phyloP scores from a whole-genome alignment of 2,888 invertebrate species.

The Bembecia ichneumoniformis region DNA sequence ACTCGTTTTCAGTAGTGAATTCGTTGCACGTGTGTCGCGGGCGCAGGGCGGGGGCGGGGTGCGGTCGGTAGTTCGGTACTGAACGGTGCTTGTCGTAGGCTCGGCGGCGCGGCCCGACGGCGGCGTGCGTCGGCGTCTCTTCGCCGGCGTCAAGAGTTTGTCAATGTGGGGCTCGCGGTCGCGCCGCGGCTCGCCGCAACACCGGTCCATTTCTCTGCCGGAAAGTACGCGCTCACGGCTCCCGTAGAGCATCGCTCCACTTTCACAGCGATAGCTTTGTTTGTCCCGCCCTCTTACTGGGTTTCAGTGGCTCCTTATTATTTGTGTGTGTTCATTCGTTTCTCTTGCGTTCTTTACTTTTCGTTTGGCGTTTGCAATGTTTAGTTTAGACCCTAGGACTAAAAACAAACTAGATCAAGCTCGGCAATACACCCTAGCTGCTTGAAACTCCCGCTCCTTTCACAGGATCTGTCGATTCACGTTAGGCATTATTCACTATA shows the following conservation, averaged over 20 bases:
- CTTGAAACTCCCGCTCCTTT: slow-evolving; percentile 44
- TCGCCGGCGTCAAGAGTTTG: slow-evolving; percentile 86
- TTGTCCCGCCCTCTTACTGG: slow-evolving; percentile 56
- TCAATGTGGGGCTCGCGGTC: slow-evolving; percentile 81
- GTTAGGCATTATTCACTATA: background rate
- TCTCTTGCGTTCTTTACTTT: slow-evolving; percentile 35
- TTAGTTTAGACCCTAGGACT: slow-evolving; percentile 53
- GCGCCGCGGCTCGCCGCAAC: slow-evolving; percentile 79
- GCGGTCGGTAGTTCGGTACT: slow-evolving; percentile 28
- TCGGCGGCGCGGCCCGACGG: slow-evolving; percentile 69
- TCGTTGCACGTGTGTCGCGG: slow-evolving; percentile 66
- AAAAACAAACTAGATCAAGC: slow-evolving; percentile 51
- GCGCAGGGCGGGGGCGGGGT: slow-evolving; percentile 44
- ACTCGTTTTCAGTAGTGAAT: slow-evolving; percentile 62
- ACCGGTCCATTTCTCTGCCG: slow-evolving; percentile 88
- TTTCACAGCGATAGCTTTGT: slow-evolving; percentile 56
- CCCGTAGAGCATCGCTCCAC: slow-evolving; percentile 55
- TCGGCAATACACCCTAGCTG: slow-evolving; percentile 55
- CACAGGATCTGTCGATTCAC: slow-evolving; percentile 33
- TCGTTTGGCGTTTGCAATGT: slow-evolving; percentile 59
- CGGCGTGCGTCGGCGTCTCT: slow-evolving; percentile 81
- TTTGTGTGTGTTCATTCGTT: slow-evolving; percentile 46
- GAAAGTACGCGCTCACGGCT: slow-evolving; percentile 80
- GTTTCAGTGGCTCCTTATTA: slow-evolving; percentile 56
- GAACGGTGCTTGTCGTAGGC: slow-evolving; percentile 68